These are phyloP conservation scores for Sweltsa coloradensis DNA, from an alignment of 1,140 invertebrate genomes.

Conservation along the genomic window DNA sequence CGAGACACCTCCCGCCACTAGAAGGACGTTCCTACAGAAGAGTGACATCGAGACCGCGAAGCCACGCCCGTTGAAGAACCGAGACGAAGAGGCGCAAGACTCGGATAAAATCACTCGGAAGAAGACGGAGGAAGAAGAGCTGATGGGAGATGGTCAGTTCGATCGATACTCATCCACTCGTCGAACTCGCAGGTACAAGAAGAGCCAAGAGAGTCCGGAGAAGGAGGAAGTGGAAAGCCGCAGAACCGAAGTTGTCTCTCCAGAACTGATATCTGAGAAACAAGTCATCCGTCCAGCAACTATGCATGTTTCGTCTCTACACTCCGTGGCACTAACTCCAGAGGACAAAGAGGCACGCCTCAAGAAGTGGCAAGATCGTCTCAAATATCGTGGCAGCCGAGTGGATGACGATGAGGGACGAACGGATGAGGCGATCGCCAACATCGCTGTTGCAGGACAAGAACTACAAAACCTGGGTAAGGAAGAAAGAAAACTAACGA, in stretches of 20 bases:
- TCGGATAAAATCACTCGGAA: neutral
- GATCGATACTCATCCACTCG: constrained; percentile 70
- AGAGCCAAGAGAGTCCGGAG: constrained; percentile 44
- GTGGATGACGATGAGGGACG: constrained; percentile 17
- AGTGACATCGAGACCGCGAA: neutral
- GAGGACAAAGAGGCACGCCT: constrained; percentile 45
- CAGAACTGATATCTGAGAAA: constrained; percentile 37
- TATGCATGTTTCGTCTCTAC: constrained; percentile 29
- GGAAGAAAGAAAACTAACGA: constrained; percentile 11
- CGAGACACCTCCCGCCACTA: constrained; percentile 70
- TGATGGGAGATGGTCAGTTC: constrained; percentile 50
- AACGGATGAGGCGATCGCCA: constrained; percentile 25
- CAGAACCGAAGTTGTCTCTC: constrained; percentile 26
- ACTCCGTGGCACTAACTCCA: constrained; percentile 21
- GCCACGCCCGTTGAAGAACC: too few relatives aligned
- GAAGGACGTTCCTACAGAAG: constrained; percentile 38
- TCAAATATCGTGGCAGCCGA: constrained; percentile 33
- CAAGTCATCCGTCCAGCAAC: constrained; percentile 36
- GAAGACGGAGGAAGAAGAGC: constrained; percentile 8
- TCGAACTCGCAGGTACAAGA: constrained; percentile 68
- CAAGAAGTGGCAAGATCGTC: constrained; percentile 48
- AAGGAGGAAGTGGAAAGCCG: constrained; percentile 5
- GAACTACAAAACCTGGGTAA: constrained; percentile 29
- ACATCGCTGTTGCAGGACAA: constrained; percentile 31
- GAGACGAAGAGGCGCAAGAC: too few relatives aligned